Evolutionary conservation across 2,113 vertebrate genomes (phyloP).

Genomic region (Sylvilagus bachmani): DNA sequence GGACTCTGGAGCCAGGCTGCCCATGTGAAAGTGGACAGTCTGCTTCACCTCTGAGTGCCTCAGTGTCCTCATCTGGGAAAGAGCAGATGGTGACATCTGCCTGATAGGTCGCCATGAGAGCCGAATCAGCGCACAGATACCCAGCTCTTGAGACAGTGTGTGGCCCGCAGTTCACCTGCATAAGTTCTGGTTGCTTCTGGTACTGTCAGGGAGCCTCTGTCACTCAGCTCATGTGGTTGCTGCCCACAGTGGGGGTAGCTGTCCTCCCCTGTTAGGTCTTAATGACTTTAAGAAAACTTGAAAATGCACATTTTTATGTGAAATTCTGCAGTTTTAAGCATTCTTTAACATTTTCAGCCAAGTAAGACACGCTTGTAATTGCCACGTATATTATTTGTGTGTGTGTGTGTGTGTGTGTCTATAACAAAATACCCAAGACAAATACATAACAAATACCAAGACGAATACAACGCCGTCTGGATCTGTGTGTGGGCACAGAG

Average conservation of each 20-base stretch:
- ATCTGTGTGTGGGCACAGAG: neutral
- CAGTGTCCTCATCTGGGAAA: neutral
- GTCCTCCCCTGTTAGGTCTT: neutral
- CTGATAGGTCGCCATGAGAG: neutral
- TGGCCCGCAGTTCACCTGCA: neutral
- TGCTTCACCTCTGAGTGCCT: neutral
- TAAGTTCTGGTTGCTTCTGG: constrained; percentile 12
- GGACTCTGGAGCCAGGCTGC: neutral
- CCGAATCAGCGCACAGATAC: neutral
- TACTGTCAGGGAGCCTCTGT: neutral
- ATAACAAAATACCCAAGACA: too few species aligned
- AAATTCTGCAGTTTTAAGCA: constrained; percentile 66
- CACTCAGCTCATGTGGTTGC: neutral
- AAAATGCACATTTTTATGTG: constrained; percentile 61
- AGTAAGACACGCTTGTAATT: constrained; percentile 63
- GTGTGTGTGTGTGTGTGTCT: too few species aligned
- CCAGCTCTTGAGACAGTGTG: neutral
- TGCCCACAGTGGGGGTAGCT: neutral
- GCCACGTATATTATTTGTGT: neutral
- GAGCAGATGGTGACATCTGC: neutral
- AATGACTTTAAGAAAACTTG: constrained; percentile 54
- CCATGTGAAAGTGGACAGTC: neutral
- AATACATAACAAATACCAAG: too few species aligned
- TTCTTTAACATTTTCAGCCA: constrained; percentile 61
- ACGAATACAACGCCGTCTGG: neutral